Percentiles rank a stretch among this genome's conserved stretches.
These are phyloP conservation scores for Zaprionus davidi DNA, from an alignment of 1,140 invertebrate species.

Conservation along the genomic window DNA sequence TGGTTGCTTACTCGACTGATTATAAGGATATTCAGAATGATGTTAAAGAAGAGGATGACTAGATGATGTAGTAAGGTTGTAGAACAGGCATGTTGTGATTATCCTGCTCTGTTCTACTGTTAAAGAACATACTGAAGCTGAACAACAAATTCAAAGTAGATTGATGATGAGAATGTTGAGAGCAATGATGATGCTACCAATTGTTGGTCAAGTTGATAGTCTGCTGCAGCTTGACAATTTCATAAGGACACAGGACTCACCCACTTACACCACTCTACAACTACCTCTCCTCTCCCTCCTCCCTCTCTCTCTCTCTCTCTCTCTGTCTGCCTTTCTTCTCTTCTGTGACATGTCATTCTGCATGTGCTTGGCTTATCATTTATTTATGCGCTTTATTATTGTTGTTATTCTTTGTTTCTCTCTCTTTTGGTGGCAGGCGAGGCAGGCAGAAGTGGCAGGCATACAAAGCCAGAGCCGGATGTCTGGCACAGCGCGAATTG, in stretches of 20 bases:
- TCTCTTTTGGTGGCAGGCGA: neutral
- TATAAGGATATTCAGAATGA: neutral
- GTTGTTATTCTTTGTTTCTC: conserved; percentile 41
- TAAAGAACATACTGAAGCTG: too few relatives aligned
- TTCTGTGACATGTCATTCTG: conserved; percentile 44
- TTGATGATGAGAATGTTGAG: neutral
- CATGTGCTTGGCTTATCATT: conserved; percentile 70
- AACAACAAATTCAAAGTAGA: neutral
- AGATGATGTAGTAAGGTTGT: too few relatives aligned
- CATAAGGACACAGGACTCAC: conserved; percentile 15
- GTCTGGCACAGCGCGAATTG: conserved; percentile 43
- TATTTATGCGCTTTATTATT: conserved; percentile 77
- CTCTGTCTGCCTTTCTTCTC: neutral
- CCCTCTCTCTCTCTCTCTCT: too few relatives aligned
- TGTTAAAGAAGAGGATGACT: neutral
- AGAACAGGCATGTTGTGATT: too few relatives aligned
- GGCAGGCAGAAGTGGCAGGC: conserved; percentile 23
- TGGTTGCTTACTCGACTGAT: neutral
- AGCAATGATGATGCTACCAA: neutral
- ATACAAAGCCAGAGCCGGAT: conserved; percentile 27
- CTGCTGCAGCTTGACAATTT: conserved; percentile 51
- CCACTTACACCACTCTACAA: neutral
- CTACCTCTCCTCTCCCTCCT: too few relatives aligned
- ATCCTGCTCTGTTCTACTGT: too few relatives aligned
- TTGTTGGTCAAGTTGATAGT: conserved; percentile 19